Base-by-base conservation (phyloP, 23 tunicate species). In the Halocynthia roretzi region DNA sequence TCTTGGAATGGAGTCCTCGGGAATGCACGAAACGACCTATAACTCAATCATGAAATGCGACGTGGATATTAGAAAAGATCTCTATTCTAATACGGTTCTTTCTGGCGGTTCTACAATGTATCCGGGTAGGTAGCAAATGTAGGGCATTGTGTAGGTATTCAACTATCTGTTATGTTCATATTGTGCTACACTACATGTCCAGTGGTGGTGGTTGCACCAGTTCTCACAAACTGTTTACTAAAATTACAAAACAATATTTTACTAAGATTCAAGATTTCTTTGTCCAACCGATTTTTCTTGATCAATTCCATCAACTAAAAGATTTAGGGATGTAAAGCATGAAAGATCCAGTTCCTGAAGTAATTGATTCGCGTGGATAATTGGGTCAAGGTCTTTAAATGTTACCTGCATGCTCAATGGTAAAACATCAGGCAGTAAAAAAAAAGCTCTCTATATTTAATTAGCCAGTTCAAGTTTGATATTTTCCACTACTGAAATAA, bases 1-100 rank as follows among this genome's bases (percentile, higher is more conserved):
- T 80, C 69, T 87, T 55, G 98, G 93, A 17, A 93, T 93, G 93
- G 98, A 93, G 79, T 78, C 98, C 49, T 88, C 98, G 52, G 98
- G 98, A 0, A 87, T 93, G 70, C 98, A 93, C 83, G 98, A 93
- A 57, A 93, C 93, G 23, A 79, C 83, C 6, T 93, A 88, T 85
- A 88, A 88, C 68, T 88, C 95, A 6, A 88, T 88, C 81, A 88
- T 88, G 95, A 88, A 88, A 76, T 88, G 95, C 71, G 95, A 88
- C 64, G 95, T 84, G 50, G 89, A 88, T 49, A 88, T 88, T 61
- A 84, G 89, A 71, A 84, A 88, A 72, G 89, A 88, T 75, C 75
- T 88, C 70, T 88, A 88, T 78, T 84, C 87, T 83, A 93, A 93
- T 85, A 93, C 93, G 52, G 93, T 93, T 53, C 84, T 93, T 63